Evolutionary conservation across 2,797 vertebrate genomes (phyloP).

Genomic region (Alosa sapidissima): DNA sequence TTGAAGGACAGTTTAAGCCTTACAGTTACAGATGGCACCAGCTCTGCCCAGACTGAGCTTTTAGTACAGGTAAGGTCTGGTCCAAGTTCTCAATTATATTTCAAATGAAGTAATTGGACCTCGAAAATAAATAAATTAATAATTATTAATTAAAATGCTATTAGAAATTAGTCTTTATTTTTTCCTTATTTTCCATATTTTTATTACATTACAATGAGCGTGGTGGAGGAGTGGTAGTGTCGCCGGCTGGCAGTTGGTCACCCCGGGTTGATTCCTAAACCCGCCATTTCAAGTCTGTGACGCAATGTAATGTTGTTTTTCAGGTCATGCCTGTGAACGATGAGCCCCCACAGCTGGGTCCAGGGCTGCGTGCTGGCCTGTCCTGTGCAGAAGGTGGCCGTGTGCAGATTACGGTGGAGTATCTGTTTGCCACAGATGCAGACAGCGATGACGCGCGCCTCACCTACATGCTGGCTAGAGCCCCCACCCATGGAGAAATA

Average conservation of each 20-base stretch:
- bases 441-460: conserved; percentile 70
- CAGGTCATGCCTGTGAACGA: conserved; percentile 71
- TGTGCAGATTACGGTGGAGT: conserved; percentile 65
- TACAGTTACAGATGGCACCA: conserved; percentile 83
- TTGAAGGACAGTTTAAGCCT: conserved; percentile 77
- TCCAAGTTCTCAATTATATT: background rate
- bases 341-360: conserved; percentile 65
- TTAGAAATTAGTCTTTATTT: background rate
- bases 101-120: background rate
- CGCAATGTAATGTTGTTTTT: background rate
- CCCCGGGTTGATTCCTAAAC: no score
- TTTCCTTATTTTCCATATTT: background rate
- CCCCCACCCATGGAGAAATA: conserved; percentile 60
- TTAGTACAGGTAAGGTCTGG: conserved; percentile 76
- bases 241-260: no score
- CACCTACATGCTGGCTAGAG: conserved; percentile 65
- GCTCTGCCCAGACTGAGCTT: conserved; percentile 77
- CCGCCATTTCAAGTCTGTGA: no score
- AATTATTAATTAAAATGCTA: no score
- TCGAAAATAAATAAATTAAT: background rate
- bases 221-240: no score
- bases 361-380: conserved; percentile 61
- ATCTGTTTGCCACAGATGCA: conserved; percentile 66
- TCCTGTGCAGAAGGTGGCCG: conserved; percentile 63
- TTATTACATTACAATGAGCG: no score